Conservation (phyloP, 2,113 vertebrate species). For the Mustela lutreola region DNA sequence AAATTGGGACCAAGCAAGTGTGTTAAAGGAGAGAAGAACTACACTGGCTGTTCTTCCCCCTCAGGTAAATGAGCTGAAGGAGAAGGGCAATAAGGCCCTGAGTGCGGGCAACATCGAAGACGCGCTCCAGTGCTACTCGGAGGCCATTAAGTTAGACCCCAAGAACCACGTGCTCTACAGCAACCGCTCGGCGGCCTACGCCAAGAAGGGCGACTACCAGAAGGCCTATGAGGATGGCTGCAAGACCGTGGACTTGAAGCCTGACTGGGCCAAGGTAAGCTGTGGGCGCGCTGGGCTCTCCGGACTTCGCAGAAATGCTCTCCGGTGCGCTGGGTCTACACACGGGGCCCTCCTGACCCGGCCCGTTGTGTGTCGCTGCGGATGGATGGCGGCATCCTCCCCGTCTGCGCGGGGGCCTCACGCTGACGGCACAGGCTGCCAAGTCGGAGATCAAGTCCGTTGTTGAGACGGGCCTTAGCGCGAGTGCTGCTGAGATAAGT, state of each 20-base stretch:
- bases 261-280: slow-evolving; percentile 96
- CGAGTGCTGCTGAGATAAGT: not conserved
- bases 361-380: too few species aligned
- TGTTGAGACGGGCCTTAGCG: not conserved
- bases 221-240: slow-evolving; percentile 94
- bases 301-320: not conserved
- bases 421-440: not conserved
- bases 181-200: slow-evolving; percentile 95
- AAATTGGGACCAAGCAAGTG: too few species aligned
- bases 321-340: not conserved
- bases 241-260: slow-evolving; percentile 94
- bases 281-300: rapidly evolving
- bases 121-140: slow-evolving; percentile 93
- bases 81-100: slow-evolving; percentile 96
- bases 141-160: slow-evolving; percentile 93
- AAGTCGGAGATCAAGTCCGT: not conserved
- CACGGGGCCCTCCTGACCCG: not conserved
- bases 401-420: not conserved
- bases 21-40: not conserved
- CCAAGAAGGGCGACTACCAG: slow-evolving; percentile 94
- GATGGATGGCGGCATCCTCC: too few species aligned
- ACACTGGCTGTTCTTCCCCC: rapidly evolving
- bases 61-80: slow-evolving; percentile 93
- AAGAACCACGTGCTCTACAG: slow-evolving; percentile 96
- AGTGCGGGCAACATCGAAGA: slow-evolving; percentile 93